Conservation (phyloP, 1,140 invertebrate species). For the Solenopsis invicta region DNA sequence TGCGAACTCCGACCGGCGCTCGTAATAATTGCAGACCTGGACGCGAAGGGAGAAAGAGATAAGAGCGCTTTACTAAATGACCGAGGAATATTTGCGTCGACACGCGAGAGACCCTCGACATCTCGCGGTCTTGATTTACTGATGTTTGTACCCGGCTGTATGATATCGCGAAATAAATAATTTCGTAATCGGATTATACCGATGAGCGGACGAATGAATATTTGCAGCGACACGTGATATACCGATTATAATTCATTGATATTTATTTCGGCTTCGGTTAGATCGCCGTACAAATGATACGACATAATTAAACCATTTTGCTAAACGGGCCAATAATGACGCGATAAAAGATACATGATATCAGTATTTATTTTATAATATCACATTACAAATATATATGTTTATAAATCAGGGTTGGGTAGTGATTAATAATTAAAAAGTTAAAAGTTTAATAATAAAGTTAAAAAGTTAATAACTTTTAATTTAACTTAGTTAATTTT, state of each 20-base stretch:
- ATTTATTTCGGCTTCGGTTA: conserved; percentile 15
- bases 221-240: conserved; percentile 12
- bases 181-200: conserved; percentile 28
- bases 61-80: conserved; percentile 46
- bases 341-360: neutral
- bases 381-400: neutral
- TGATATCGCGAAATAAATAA: conserved; percentile 44
- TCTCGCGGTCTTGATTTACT: conserved; percentile 8
- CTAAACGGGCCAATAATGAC: neutral
- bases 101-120: neutral
- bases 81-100: conserved; percentile 30
- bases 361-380: conserved; percentile 37
- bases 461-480: no score
- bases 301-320: conserved; percentile 24
- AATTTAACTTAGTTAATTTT: no score
- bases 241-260: neutral
- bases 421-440: no score
- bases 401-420: no score
- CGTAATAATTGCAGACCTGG: conserved; percentile 67
- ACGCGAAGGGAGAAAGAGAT: conserved; percentile 48
- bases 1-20: conserved; percentile 19
- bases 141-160: conserved; percentile 1
- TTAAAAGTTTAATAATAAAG: no score
- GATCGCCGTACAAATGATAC: neutral
- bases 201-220: neutral